phyloP scores from a whole-genome alignment of 2,113 vertebrate species.

The Rattus norvegicus region GRCr8 NC_086019.1:20613501-20614000 shows the following conservation, averaged over 20 bases:
- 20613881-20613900: neutral
- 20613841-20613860: neutral
- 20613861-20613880: neutral
- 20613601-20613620: neutral
- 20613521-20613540: too few species aligned
- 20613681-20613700: neutral
- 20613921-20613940: neutral
- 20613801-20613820: neutral
- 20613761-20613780: neutral
- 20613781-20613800: neutral
- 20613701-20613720: neutral
- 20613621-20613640: neutral
- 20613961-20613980: neutral
- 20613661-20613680: too few species aligned
- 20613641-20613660: neutral
- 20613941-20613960: neutral
- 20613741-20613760: neutral
- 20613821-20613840: neutral
- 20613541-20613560: neutral
- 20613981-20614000: neutral
- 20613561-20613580: neutral
- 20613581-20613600: neutral
- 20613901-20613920: neutral
- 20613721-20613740: neutral
- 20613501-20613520: neutral